Evolutionary conservation across 1,140 invertebrate species (phyloP), one percentile per base, ranked within the genome.

Genomic region (Micrasema longulum): DNA sequence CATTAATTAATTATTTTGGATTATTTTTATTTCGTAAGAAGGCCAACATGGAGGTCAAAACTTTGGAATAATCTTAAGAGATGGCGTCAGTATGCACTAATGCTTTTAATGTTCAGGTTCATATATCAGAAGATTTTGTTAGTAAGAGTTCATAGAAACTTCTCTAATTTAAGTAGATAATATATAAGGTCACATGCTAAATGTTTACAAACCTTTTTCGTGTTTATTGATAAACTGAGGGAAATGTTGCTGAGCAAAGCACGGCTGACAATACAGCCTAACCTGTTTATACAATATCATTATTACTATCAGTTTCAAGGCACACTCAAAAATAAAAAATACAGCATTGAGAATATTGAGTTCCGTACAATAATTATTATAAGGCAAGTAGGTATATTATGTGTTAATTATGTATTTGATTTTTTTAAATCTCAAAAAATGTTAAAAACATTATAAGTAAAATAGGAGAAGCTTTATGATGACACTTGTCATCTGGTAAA

Each of bases 161-260:
- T 50, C 10, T 18, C 18, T 16, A 1, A 2, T 48, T 48, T 48
- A 16, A 48, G 18, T 2, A n/a, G 11, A 6, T 7, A 6, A 50
- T 18, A 18, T 50, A 50, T 50, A 3, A 1, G n/a, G n/a, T n/a
- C n/a, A n/a, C n/a, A 50, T 18, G 18, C n/a, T 7, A 5, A 12
- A 12, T 23, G 20, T 35, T 14, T 31, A 60, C 12, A n/a, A 91
- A 78, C 94, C 94, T 89, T 94, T 93, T 77, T 94, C 91, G 81
- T 96, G 92, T 68, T 89, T 87, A 57, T 87, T 83, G 20, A 95
- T 92, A 82, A 96, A 96, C 77, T 91, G 91, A 35, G 91, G 90
- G 79, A 99, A 93, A 85, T 96, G 89, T 72, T 87, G 87, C 45
- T 95, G 88, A 1, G 96, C 96, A 86, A 98, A 98, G 74, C n/a